Conservation (phyloP, 2,113 vertebrate species). For the Tonatia bakeri region DNA sequence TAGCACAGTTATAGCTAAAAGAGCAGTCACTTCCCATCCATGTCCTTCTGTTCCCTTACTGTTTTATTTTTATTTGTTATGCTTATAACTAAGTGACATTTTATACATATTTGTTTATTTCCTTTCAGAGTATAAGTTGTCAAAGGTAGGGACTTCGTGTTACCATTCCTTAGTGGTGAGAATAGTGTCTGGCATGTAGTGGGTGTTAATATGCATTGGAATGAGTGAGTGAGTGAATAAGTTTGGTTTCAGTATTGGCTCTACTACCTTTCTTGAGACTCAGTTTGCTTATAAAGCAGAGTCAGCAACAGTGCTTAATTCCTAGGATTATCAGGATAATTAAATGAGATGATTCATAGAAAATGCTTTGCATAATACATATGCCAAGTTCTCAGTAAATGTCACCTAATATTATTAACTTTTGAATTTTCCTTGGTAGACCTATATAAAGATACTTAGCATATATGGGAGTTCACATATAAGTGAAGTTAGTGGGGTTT, state of each 20-base stretch:
- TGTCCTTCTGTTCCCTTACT: slow-evolving; percentile 26
- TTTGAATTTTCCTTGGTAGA: not conserved
- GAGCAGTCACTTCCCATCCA: not conserved
- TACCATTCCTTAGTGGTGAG: slow-evolving; percentile 24
- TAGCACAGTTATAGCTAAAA: slow-evolving; percentile 38
- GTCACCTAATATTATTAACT: slow-evolving; percentile 12
- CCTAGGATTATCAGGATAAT: not conserved
- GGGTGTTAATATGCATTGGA: slow-evolving; percentile 52
- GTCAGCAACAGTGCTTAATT: not conserved
- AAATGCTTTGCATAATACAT: not conserved
- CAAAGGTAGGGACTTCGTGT: not conserved
- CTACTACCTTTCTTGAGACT: not conserved
- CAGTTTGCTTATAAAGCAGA: slow-evolving; percentile 23
- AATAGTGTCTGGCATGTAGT: slow-evolving; percentile 12
- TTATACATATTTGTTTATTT: slow-evolving; percentile 26
- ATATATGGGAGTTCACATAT: not conserved
- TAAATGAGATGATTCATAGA: slow-evolving; percentile 22
- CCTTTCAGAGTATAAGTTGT: not conserved
- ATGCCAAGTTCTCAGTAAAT: slow-evolving; percentile 5
- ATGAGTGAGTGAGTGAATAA: not conserved
- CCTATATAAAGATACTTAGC: not conserved
- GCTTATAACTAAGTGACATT: not conserved
- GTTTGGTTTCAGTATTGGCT: not conserved
- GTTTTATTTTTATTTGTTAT: slow-evolving; percentile 25
- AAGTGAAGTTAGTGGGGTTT: not conserved